Evolutionary conservation across 1,140 invertebrate genomes (phyloP), one percentile per base, ranked within the genome.

Genomic region (Plectrocnemia conspersa): DNA sequence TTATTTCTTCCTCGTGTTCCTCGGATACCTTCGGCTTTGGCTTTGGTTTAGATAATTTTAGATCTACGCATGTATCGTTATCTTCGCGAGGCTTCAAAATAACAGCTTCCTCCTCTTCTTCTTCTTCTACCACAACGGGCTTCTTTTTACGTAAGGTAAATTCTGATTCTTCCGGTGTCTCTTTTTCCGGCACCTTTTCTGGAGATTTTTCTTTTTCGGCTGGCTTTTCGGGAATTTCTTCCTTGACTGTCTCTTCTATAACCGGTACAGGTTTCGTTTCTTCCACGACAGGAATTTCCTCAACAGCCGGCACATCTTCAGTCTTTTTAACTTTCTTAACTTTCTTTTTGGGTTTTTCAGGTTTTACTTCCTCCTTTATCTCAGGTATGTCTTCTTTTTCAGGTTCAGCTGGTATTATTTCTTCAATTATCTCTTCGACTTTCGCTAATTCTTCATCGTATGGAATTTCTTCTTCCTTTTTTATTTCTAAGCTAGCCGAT

Each of bases 1-100:
- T 87, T 11, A 86, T 71, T 72, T 86, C 84, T 67, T 87, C 81
- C 52, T 79, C 77, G 46, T 80, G 78, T 70, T 88, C 85, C 68
- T 87, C 83, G 22, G 79, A 75, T 35, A 78, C 68, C 61, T 74
- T 73, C 13, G 69, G 45, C 59, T 71, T 74, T 22, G 68, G 66
- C 10, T 65, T 61, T 16, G 22, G 21, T 54, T 48, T 57, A 9
- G 50, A 21, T 44, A 57, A 50, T 46, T 57, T 46, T 18, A 52
- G 33, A 24, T 62, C 11, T 25, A 44, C 50, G 16, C 45, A 48
- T 56, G 70, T 0, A 68, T 67, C 67, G 59, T 73, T 66, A 36
- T 61, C 59, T 52, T 68, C 65, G 38, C 64, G 45, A 41, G 65
- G 61, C 48, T 67, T 38, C 7, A 15, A 38, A 38, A 16, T 40